Percentiles rank a stretch among this genome's conserved stretches.
These are phyloP conservation scores for Diplodus puntazzo DNA, from an alignment of 2,797 vertebrate genomes.

Conservation along the genomic window DNA sequence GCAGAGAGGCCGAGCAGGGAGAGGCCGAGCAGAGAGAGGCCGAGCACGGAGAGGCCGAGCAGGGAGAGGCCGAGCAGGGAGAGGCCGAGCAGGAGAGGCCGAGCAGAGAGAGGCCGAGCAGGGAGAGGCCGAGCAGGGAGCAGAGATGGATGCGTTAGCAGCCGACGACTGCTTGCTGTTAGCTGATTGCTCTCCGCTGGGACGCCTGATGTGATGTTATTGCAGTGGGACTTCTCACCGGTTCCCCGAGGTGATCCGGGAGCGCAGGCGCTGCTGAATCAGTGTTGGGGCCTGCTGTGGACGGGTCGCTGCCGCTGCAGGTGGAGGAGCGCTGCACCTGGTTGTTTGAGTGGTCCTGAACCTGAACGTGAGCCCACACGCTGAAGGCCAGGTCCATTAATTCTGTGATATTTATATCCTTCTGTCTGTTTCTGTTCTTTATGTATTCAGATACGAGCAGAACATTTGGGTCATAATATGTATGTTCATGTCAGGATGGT, in stretches of 20 bases:
- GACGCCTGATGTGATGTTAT: constrained; percentile 40
- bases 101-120: too few species aligned
- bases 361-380: too few species aligned
- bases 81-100: too few species aligned
- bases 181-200: constrained; percentile 44
- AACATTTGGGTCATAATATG: too few species aligned
- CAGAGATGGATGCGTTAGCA: constrained; percentile 17
- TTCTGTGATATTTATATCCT: too few species aligned
- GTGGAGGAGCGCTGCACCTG: constrained; percentile 28
- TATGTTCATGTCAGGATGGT: too few species aligned
- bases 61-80: too few species aligned
- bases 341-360: constrained; percentile 2
- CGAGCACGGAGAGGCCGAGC: constrained; percentile 2
- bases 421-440: too few species aligned
- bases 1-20: neutral
- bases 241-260: constrained; percentile 41
- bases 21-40: constrained; percentile 13
- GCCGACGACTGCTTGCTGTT: constrained; percentile 13
- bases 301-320: constrained; percentile 16
- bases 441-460: too few species aligned
- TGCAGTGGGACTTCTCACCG: constrained; percentile 29
- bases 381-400: too few species aligned
- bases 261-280: constrained; percentile 29
- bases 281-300: constrained; percentile 10
- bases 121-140: too few species aligned